Conservation (phyloP, 2,797 vertebrate species). For the Falco concolor region DNA sequence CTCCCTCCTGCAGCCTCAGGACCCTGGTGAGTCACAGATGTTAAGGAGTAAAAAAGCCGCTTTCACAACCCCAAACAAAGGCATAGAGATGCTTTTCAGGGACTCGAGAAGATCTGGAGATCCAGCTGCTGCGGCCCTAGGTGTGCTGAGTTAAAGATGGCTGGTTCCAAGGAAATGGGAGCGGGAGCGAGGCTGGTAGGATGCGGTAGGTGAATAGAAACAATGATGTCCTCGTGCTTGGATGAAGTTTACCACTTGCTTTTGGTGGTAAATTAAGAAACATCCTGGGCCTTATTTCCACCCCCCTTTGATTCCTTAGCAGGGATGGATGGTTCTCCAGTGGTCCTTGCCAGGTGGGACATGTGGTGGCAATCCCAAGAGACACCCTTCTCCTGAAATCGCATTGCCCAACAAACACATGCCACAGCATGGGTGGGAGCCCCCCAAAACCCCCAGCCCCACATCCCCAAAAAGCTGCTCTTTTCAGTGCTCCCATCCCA, state of each 20-base stretch:
- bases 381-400: neutral
- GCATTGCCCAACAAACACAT: accelerated
- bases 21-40: conserved; percentile 27
- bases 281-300: neutral
- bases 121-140: neutral
- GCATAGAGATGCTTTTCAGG: conserved; percentile 47
- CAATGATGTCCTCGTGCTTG: accelerated
- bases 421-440: accelerated
- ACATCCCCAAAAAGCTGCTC: neutral
- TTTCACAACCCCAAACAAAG: conserved; percentile 33
- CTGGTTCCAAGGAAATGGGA: neutral
- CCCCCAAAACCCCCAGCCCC: accelerated
- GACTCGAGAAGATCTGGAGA: neutral
- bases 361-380: neutral
- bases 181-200: accelerated
- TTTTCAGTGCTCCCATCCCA: accelerated
- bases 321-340: neutral
- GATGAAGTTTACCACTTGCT: neutral
- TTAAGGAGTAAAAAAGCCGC: conserved; percentile 6
- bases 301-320: neutral
- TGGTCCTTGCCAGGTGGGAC: no score
- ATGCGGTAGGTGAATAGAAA: accelerated
- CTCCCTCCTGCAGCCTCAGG: neutral
- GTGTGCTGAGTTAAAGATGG: neutral
- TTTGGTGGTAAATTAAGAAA: neutral